A percentile compares a stretch with the other conserved stretches of the same genome.
phyloP scores from a whole-genome alignment of 2,113 vertebrate genomes.

The Hydrochoerus hydrochaeris region DNA sequence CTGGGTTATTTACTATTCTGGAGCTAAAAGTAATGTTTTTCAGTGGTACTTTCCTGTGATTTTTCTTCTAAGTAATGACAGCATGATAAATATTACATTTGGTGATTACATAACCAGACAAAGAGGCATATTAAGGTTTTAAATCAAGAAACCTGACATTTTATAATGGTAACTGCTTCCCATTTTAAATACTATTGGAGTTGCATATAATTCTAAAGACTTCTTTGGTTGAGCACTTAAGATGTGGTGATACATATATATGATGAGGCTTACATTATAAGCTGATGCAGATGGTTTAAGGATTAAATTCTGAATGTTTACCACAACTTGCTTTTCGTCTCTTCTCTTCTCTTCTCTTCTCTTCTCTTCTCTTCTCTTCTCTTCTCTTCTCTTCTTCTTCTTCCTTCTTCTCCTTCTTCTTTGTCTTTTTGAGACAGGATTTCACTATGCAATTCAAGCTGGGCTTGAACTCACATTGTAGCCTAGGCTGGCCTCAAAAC shows the following conservation, averaged over 20 bases:
- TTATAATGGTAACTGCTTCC: neutral
- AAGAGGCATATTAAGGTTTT: conserved; percentile 22
- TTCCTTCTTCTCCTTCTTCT: too few species aligned
- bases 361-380: too few species aligned
- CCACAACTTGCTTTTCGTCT: too few species aligned
- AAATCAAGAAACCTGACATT: conserved; percentile 32
- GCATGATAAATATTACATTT: conserved; percentile 36
- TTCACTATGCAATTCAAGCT: too few species aligned
- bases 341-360: too few species aligned
- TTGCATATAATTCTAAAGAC: neutral
- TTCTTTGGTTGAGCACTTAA: neutral
- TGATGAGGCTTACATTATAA: neutral
- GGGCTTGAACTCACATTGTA: too few species aligned
- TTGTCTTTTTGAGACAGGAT: too few species aligned
- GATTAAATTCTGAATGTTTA: conserved; percentile 35
- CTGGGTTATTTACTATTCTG: conserved; percentile 53
- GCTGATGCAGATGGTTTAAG: neutral
- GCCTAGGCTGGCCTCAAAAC: too few species aligned
- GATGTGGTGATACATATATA: neutral
- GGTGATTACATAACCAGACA: conserved; percentile 35
- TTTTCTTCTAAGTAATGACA: conserved; percentile 30
- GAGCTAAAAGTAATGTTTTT: conserved; percentile 40
- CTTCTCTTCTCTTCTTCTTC: too few species aligned
- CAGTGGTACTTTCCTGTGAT: conserved; percentile 23
- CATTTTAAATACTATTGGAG: neutral